A percentile compares a stretch with the other conserved stretches of the same genome.
Conservation (phyloP, 2,888 invertebrate genomes). For the Germaria angustata region DNA sequence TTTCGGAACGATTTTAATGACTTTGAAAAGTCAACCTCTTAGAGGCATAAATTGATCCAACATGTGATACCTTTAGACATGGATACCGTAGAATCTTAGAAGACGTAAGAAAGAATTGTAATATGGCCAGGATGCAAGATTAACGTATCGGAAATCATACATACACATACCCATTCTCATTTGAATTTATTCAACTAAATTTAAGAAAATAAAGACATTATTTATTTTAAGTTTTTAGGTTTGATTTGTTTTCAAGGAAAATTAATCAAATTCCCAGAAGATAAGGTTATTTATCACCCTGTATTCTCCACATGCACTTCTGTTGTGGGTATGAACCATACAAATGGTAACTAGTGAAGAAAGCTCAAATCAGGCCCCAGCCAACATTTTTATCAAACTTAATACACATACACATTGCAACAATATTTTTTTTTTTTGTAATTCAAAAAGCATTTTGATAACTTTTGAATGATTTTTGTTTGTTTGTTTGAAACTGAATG, state of each 20-base stretch:
- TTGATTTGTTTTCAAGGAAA: background rate
- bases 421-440: background rate
- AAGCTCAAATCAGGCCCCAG: background rate
- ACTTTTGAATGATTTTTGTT: slow-evolving; percentile 7
- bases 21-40: no score
- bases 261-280: background rate
- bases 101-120: no score
- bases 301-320: background rate
- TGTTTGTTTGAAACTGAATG: slow-evolving; percentile 26
- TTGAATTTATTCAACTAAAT: no score
- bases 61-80: no score
- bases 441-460: background rate
- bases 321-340: slow-evolving; percentile 31
- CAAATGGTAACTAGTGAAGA: background rate
- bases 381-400: slow-evolving; percentile 20
- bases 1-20: no score
- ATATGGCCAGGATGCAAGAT: no score
- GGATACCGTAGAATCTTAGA: no score
- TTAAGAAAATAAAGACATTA: background rate
- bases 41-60: no score
- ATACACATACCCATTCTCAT: no score
- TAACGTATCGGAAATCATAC: no score
- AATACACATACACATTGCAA: background rate
- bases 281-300: background rate
- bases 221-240: background rate